Percentiles rank a stretch among this genome's conserved stretches.
These are phyloP conservation scores for Rhombomys opimus DNA, from an alignment of 2,113 vertebrate species.

Conservation along the genomic window DNA sequence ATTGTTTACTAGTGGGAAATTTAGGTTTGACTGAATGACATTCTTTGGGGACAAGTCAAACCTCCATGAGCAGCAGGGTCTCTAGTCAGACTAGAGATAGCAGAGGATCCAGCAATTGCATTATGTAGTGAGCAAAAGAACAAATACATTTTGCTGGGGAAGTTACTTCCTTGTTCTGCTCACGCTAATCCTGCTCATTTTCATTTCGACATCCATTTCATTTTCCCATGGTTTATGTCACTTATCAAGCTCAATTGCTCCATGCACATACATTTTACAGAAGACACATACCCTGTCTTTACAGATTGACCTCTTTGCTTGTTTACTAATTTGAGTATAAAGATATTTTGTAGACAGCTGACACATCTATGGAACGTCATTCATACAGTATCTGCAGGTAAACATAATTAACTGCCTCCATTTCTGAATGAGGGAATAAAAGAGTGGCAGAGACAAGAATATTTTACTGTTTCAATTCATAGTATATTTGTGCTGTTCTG, in stretches of 20 bases:
- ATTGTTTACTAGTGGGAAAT: neutral
- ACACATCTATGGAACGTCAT: neutral
- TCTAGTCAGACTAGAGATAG: neutral
- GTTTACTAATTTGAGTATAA: neutral
- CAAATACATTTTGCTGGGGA: neutral
- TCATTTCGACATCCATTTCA: neutral
- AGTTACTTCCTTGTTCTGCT: neutral
- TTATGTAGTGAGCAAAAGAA: neutral
- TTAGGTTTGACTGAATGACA: neutral
- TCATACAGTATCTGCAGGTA: neutral
- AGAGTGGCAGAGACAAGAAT: neutral
- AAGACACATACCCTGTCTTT: neutral
- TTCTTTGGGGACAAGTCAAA: neutral
- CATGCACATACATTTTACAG: neutral
- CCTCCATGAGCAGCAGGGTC: neutral
- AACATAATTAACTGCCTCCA: neutral
- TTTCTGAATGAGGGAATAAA: neutral
- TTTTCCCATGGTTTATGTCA: neutral
- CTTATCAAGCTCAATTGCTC: neutral
- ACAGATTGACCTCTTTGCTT: neutral
- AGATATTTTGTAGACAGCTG: neutral
- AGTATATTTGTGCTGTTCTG: neutral
- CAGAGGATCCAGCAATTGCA: neutral
- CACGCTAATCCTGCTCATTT: neutral
- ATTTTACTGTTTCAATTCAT: neutral